A percentile compares a stretch with the other conserved stretches of the same genome.
phyloP scores from a whole-genome alignment of 2,113 vertebrate genomes.

The Sapajus apella region DNA sequence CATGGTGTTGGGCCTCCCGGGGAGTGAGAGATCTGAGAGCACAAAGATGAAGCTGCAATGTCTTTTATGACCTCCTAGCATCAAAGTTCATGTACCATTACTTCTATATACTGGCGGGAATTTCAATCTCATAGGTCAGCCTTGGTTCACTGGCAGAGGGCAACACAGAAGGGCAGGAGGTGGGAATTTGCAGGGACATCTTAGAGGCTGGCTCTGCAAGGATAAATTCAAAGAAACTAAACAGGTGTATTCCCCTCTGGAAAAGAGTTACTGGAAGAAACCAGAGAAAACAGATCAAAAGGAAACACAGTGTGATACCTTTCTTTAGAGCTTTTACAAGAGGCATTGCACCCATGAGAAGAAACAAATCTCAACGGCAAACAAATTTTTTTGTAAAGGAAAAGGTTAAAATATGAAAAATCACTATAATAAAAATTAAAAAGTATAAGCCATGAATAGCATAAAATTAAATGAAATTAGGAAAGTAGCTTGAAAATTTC shows the following conservation, averaged over 20 bases:
- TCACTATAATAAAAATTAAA: neutral
- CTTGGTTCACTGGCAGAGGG: neutral
- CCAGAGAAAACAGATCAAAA: neutral
- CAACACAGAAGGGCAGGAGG: neutral
- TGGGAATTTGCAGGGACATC: neutral
- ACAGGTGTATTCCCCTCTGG: neutral
- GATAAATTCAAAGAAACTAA: neutral
- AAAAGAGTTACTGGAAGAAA: neutral
- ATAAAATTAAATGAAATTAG: neutral
- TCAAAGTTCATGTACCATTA: neutral
- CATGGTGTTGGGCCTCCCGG: neutral
- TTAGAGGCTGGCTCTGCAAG: neutral
- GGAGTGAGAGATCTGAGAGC: neutral
- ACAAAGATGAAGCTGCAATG: neutral
- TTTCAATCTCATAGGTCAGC: neutral
- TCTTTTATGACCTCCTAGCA: neutral
- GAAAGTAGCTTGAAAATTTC: neutral
- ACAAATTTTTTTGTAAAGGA: neutral
- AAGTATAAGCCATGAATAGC: neutral
- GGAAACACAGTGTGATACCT: neutral
- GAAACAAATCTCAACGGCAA: neutral
- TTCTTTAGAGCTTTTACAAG: neutral
- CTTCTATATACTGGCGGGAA: neutral
- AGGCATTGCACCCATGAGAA: neutral
- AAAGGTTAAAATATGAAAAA: neutral